These are phyloP conservation scores for Barbus barbus DNA, from an alignment of 2,113 vertebrate species.

Conservation along the genomic window DNA sequence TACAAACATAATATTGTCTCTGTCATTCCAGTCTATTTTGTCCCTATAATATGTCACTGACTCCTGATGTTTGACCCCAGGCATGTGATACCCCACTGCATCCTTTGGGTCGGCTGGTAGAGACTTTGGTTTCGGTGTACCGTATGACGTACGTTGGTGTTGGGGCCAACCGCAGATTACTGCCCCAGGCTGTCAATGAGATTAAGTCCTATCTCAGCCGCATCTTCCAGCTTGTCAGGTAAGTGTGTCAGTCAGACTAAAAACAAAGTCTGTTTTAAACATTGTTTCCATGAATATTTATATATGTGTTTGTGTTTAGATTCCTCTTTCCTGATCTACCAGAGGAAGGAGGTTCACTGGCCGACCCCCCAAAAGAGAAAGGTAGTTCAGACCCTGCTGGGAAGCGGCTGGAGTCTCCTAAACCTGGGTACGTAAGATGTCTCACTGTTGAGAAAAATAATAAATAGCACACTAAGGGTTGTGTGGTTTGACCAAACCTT, in stretches of 20 bases:
- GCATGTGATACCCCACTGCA: conserved; percentile 96
- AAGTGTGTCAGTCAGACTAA: conserved; percentile 13
- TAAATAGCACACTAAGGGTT: not conserved
- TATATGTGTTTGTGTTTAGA: conserved; percentile 66
- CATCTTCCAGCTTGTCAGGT: conserved; percentile 94
- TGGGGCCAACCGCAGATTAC: conserved; percentile 89
- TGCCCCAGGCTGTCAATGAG: conserved; percentile 93
- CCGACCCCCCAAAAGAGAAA: conserved; percentile 71
- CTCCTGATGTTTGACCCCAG: conserved; percentile 64
- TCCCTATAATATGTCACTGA: too few species aligned
- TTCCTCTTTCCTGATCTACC: conserved; percentile 96
- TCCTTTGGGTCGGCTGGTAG: conserved; percentile 89
- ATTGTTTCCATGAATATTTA: not conserved
- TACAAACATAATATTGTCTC: too few species aligned
- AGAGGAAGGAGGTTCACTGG: conserved; percentile 89
- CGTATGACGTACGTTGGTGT: conserved; percentile 98
- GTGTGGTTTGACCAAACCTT: not conserved
- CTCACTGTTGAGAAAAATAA: not conserved
- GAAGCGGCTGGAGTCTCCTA: conserved; percentile 80
- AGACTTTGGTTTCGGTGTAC: conserved; percentile 92
- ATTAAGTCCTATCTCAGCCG: conserved; percentile 94
- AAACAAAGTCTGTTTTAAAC: not conserved
- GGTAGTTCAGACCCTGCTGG: conserved; percentile 71
- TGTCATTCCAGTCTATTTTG: too few species aligned
- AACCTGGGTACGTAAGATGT: conserved; percentile 73